A percentile compares a stretch with the other conserved stretches of the same genome.
These are phyloP conservation scores for Arbacia lixula DNA, from an alignment of 53 echinoderm and acorn worm species.

Conservation along the genomic window DNA sequence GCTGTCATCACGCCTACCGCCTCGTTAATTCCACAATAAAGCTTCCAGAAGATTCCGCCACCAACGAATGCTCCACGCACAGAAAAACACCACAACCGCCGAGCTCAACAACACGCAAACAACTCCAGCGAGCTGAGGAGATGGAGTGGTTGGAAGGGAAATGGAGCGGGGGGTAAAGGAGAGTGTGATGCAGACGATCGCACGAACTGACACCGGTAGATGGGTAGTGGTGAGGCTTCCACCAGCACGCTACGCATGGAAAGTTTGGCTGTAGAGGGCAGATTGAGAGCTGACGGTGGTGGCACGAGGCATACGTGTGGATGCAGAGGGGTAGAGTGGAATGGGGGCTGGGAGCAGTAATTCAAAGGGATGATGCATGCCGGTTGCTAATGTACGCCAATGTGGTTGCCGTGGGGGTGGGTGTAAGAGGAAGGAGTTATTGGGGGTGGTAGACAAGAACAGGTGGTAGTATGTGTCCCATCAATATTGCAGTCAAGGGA, in stretches of 20 bases:
- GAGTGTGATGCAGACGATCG: neutral
- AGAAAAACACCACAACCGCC: neutral
- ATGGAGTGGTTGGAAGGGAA: neutral
- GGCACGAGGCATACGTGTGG: slow-evolving; percentile 3
- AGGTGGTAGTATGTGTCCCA: too few relatives aligned
- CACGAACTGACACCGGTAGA: slow-evolving; percentile 5
- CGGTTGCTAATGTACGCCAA: slow-evolving; percentile 34
- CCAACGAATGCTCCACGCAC: neutral
- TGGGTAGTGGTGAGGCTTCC: too few relatives aligned
- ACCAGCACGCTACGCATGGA: slow-evolving; percentile 8
- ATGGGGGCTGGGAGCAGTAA: neutral
- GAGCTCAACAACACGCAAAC: slow-evolving; percentile 38
- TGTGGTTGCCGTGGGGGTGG: slow-evolving; percentile 6
- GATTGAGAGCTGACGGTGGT: neutral
- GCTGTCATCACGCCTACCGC: slow-evolving; percentile 34
- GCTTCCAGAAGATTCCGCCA: neutral
- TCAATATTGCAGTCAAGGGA: too few relatives aligned
- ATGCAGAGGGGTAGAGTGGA: neutral
- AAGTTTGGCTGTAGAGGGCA: too few relatives aligned
- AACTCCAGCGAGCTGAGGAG: neutral
- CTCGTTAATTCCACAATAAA: slow-evolving; percentile 52
- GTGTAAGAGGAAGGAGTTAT: slow-evolving; percentile 1
- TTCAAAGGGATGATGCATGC: neutral
- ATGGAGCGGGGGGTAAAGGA: neutral
- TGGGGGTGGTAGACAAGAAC: too few relatives aligned